phyloP scores from a whole-genome alignment of 1,140 invertebrate species.

The Fopius arisanus region DNA sequence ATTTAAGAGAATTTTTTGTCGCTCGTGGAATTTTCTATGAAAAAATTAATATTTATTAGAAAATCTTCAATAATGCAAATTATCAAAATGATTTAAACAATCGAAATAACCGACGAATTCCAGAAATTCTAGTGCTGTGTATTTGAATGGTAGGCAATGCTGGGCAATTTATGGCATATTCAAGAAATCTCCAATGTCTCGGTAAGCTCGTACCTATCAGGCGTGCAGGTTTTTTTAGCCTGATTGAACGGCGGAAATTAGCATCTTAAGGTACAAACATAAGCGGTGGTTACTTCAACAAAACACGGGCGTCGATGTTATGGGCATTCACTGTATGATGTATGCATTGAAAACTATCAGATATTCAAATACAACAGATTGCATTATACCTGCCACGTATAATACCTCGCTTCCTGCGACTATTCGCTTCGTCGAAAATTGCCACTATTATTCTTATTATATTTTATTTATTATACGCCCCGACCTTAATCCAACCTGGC shows the following conservation, averaged over 20 bases:
- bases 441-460: slow-evolving; percentile 51
- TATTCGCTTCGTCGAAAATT: slow-evolving; percentile 42
- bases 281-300: slow-evolving; percentile 17
- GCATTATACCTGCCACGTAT: slow-evolving; percentile 46
- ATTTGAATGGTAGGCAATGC: too few species aligned
- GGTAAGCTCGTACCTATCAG: not conserved
- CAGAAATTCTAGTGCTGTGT: too few species aligned
- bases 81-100: too few species aligned
- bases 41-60: too few species aligned
- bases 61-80: too few species aligned
- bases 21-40: too few species aligned
- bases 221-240: not conserved
- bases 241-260: slow-evolving; percentile 42
- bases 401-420: slow-evolving; percentile 49
- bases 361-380: slow-evolving; percentile 58
- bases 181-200: not conserved
- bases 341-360: slow-evolving; percentile 61
- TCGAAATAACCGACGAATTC: too few species aligned
- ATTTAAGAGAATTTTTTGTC: too few species aligned
- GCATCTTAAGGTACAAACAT: slow-evolving; percentile 35
- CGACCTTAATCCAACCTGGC: slow-evolving; percentile 43
- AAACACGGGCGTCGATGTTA: slow-evolving; percentile 44
- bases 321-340: slow-evolving; percentile 53
- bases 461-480: slow-evolving; percentile 33
- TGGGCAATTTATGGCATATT: too few species aligned